Evolutionary conservation across 2,797 vertebrate species (phyloP).

Genomic region (Acipenser oxyrinchus): DNA sequence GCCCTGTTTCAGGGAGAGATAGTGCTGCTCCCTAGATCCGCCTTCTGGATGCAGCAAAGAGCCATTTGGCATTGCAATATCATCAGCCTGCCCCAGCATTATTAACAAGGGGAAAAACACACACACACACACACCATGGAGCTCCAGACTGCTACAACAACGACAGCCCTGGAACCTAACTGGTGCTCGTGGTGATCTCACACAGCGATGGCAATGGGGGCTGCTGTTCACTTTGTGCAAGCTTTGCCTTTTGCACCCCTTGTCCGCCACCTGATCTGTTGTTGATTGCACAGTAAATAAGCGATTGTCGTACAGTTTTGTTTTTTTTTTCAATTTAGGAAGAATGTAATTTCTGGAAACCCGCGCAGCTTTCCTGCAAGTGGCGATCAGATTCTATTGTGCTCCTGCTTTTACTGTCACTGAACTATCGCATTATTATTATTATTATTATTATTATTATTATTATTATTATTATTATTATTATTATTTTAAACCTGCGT

Average conservation of each 20-base stretch:
- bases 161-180: conserved; percentile 30
- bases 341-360: too few relatives aligned
- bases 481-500: too few relatives aligned
- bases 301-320: not conserved
- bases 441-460: too few relatives aligned
- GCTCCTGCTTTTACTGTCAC: too few relatives aligned
- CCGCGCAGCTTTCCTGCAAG: too few relatives aligned
- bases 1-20: conserved; percentile 14
- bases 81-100: conserved; percentile 36
- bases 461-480: too few relatives aligned
- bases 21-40: conserved; percentile 43
- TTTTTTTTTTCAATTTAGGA: too few relatives aligned
- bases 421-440: too few relatives aligned
- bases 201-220: conserved; percentile 45
- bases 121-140: conserved; percentile 22
- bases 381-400: too few relatives aligned
- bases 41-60: conserved; percentile 51
- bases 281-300: not conserved
- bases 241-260: conserved; percentile 25
- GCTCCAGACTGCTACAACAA: conserved; percentile 21
- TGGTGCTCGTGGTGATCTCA: conserved; percentile 26
- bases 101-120: too few relatives aligned
- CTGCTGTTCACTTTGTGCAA: conserved; percentile 40
- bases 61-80: conserved; percentile 45
- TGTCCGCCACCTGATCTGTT: conserved; percentile 21